phyloP scores from a whole-genome alignment of 2,113 vertebrate genomes.

The Apeltes quadracus region DNA sequence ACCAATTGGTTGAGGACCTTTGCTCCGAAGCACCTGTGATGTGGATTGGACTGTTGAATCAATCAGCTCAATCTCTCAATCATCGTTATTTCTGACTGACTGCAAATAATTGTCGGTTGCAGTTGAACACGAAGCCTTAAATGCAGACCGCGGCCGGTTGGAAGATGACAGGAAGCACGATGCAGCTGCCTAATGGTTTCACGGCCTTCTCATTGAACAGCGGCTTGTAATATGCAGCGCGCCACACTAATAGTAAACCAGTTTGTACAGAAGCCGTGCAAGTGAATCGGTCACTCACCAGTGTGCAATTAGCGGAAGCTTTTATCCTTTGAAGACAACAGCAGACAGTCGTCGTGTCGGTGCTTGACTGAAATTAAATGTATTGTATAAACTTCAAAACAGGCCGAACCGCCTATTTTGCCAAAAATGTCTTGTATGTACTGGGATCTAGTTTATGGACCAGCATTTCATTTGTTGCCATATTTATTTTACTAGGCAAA shows the following conservation, averaged over 20 bases:
- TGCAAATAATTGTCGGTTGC: slow-evolving; percentile 37
- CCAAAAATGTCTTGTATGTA: neutral
- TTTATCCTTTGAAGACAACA: slow-evolving; percentile 27
- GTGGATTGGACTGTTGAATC: neutral
- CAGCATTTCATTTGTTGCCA: neutral
- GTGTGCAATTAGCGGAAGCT: slow-evolving; percentile 26
- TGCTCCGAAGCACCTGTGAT: neutral
- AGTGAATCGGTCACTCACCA: slow-evolving; percentile 15
- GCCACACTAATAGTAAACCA: slow-evolving; percentile 35
- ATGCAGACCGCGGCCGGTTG: neutral
- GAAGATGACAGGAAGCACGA: slow-evolving; percentile 41
- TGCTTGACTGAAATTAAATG: neutral
- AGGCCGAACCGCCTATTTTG: neutral
- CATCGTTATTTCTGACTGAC: slow-evolving; percentile 16
- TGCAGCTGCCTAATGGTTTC: slow-evolving; percentile 41
- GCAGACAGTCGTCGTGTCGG: neutral
- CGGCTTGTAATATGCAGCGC: slow-evolving; percentile 22
- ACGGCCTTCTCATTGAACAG: slow-evolving; percentile 16
- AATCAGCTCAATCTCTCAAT: slow-evolving; percentile 2
- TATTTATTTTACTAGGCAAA: neutral
- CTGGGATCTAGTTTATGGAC: neutral
- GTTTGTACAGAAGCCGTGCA: slow-evolving; percentile 21
- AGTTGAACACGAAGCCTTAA: slow-evolving; percentile 22
- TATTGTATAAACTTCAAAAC: neutral
- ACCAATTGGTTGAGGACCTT: neutral